phyloP scores from a whole-genome alignment of 2,113 vertebrate species.

The Piaya cayana region DNA sequence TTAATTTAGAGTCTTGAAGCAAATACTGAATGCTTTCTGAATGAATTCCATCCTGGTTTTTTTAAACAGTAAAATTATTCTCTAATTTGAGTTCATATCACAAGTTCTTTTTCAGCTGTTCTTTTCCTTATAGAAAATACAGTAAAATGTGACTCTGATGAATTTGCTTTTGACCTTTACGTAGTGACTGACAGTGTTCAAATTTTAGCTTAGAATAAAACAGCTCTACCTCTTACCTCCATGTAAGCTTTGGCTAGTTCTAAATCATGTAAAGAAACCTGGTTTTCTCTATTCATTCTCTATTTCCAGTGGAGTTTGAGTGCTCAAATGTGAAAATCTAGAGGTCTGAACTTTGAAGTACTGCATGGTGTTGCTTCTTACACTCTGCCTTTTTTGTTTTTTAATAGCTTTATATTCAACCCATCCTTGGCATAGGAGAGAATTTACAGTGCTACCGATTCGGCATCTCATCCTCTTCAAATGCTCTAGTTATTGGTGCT shows the following conservation, averaged over 20 bases:
- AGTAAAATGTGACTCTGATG: neutral
- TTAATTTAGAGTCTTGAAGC: neutral
- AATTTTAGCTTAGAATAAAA: neutral
- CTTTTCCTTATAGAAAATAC: neutral
- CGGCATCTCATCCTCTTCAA: slow-evolving; percentile 87
- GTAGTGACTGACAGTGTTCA: neutral
- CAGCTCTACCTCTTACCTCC: neutral
- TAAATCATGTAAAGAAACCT: neutral
- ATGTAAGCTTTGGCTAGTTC: neutral
- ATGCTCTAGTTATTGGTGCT: slow-evolving; percentile 91
- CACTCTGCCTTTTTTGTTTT: neutral
- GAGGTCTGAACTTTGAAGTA: neutral
- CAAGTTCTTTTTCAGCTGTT: neutral
- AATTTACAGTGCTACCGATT: slow-evolving; percentile 90
- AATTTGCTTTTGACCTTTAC: neutral
- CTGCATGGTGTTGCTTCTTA: neutral
- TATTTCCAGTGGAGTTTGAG: neutral
- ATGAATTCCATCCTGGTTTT: neutral
- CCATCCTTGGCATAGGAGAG: slow-evolving; percentile 81
- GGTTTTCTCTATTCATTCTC: neutral
- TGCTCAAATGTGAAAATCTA: neutral
- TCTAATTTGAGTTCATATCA: neutral
- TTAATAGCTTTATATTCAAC: slow-evolving; percentile 91
- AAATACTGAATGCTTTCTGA: neutral
- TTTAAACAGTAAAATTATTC: neutral